Percentiles rank a stretch among this genome's conserved stretches.
phyloP scores from a whole-genome alignment of 2,888 invertebrate genomes.

The Leucoptera coffeella region DNA sequence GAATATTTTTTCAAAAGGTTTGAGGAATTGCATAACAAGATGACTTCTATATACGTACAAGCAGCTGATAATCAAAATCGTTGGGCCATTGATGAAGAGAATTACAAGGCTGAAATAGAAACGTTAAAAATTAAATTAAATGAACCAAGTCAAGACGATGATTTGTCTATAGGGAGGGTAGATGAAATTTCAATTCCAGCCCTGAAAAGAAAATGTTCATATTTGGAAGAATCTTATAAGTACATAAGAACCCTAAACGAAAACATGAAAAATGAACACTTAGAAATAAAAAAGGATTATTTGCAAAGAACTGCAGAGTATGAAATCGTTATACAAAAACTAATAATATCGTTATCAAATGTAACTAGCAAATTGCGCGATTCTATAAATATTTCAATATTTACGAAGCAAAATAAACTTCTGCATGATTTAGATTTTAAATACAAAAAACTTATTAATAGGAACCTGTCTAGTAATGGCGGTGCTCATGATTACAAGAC shows the following conservation, averaged over 20 bases:
- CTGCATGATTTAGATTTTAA: conserved; percentile 46
- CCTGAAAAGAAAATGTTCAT: conserved; percentile 33
- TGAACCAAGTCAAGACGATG: conserved; percentile 24
- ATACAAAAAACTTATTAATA: conserved; percentile 33
- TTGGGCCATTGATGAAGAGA: conserved; percentile 36
- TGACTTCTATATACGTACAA: conserved; percentile 29
- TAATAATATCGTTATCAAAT: conserved; percentile 21
- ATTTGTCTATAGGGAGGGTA: conserved; percentile 22
- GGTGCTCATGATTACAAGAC: no score
- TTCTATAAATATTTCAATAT: conserved; percentile 34
- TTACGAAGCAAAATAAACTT: conserved; percentile 46
- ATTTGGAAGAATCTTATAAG: conserved; percentile 34
- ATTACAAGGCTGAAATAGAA: conserved; percentile 35
- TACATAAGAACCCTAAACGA: conserved; percentile 41
- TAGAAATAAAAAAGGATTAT: conserved; percentile 36
- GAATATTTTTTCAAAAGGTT: conserved; percentile 38
- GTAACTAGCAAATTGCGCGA: conserved; percentile 40
- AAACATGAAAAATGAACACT: conserved; percentile 42
- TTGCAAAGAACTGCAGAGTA: no score
- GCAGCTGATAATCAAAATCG: conserved; percentile 30
- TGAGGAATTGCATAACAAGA: conserved; percentile 31
- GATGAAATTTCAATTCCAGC: conserved; percentile 11
- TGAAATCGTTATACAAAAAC: conserved; percentile 32
- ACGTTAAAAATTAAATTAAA: conserved; percentile 20
- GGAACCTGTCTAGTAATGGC: no score